Conservation (phyloP, 2,113 vertebrate genomes). For the Centropus bengalensis region DNA sequence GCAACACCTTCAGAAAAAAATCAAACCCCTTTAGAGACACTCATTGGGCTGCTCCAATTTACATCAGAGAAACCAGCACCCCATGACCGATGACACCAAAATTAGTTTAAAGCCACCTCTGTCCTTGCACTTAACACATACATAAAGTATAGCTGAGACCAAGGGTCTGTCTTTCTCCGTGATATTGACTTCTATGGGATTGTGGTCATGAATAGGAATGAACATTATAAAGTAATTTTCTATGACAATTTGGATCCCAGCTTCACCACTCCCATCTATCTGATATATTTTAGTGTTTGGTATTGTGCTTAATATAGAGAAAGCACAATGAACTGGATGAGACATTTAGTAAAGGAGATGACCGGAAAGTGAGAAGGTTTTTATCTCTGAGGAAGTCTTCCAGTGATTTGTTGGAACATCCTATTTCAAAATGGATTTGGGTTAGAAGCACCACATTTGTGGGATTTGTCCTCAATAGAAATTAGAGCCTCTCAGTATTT, state of each 20-base stretch:
- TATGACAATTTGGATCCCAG: background rate
- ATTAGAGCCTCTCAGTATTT: conserved; percentile 25
- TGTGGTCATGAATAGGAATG: conserved; percentile 9
- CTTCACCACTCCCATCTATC: conserved; percentile 14
- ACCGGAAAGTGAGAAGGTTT: conserved; percentile 33
- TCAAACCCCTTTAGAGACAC: background rate
- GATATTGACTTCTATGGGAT: background rate
- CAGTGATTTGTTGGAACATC: conserved; percentile 24
- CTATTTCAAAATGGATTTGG: conserved; percentile 33
- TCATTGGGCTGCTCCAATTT: background rate
- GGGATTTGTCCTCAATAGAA: conserved; percentile 33
- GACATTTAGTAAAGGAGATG: conserved; percentile 22
- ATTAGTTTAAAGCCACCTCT: background rate
- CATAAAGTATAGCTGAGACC: background rate
- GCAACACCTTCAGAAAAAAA: background rate
- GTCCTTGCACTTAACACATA: background rate
- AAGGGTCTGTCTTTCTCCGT: background rate
- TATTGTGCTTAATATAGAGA: conserved; percentile 18
- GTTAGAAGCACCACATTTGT: background rate
- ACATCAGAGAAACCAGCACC: background rate
- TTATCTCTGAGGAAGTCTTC: conserved; percentile 6
- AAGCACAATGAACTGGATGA: conserved; percentile 6
- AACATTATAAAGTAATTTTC: conserved; percentile 38
- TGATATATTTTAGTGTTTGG: conserved; percentile 32
- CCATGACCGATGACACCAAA: background rate